Conservation (phyloP, 2,797 vertebrate species). For the Pyrrhura leucotis region DNA sequence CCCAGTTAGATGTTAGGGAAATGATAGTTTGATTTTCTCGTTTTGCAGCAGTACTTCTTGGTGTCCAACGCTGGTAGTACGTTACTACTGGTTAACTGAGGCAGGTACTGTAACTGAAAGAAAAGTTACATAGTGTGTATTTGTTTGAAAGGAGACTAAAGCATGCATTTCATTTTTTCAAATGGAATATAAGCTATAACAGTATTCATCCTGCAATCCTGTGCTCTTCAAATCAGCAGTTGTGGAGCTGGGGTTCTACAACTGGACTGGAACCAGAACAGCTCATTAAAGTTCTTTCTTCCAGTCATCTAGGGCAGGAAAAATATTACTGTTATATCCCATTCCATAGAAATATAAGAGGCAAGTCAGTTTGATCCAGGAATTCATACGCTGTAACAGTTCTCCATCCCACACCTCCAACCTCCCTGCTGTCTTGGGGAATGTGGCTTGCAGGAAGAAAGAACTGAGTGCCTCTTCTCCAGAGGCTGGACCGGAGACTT, state of each 20-base stretch:
- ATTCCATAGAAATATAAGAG: neutral
- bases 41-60: conserved; percentile 86
- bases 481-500: neutral
- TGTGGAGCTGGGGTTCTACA: neutral
- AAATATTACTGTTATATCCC: neutral
- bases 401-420: neutral
- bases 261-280: neutral
- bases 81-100: conserved; percentile 88
- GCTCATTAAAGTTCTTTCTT: neutral
- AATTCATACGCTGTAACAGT: rapidly evolving
- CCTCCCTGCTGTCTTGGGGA: neutral
- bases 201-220: neutral
- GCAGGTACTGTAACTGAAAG: conserved; percentile 82
- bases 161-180: neutral
- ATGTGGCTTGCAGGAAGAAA: neutral
- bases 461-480: neutral
- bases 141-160: neutral
- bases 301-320: neutral
- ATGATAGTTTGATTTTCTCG: conserved; percentile 87
- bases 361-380: neutral
- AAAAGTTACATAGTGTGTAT: neutral
- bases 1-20: conserved; percentile 89
- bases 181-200: neutral
- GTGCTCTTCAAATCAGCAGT: neutral
- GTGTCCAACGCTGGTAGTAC: conserved; percentile 88